Evolutionary conservation across 30 jellyfish, hydroid and myxozoan genomes (phyloP).

Genomic region (Cassiopea xamachana): DNA sequence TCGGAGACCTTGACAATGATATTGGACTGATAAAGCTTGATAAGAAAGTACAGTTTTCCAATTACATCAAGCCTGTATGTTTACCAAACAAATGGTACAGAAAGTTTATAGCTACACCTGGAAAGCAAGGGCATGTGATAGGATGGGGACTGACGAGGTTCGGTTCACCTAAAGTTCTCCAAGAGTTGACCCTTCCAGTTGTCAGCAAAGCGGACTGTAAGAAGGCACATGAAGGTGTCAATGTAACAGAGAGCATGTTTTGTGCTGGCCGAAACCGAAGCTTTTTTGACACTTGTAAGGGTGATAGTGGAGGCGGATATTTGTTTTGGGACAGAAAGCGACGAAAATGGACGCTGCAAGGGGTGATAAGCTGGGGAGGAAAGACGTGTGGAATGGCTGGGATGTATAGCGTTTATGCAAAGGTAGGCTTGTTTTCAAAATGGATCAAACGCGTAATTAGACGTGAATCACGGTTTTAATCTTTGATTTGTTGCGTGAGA

Average conservation of each 20-base stretch:
- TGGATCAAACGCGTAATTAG: slow-evolving; percentile 85
- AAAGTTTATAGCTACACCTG: slow-evolving; percentile 42
- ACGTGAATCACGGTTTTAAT: slow-evolving; percentile 11
- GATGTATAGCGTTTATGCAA: slow-evolving; percentile 92
- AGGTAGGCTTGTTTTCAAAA: slow-evolving; percentile 76
- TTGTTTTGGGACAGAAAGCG: slow-evolving; percentile 81
- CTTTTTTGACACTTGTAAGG: slow-evolving; percentile 92
- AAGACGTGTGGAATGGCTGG: slow-evolving; percentile 91
- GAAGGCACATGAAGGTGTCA: slow-evolving; percentile 73
- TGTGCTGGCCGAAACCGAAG: slow-evolving; percentile 89
- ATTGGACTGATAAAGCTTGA: slow-evolving; percentile 88
- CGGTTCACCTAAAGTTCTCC: slow-evolving; percentile 28
- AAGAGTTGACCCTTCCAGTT: slow-evolving; percentile 89
- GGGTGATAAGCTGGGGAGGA: slow-evolving; percentile 98
- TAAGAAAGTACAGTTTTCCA: slow-evolving; percentile 56
- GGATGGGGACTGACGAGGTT: slow-evolving; percentile 97
- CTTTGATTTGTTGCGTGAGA: neutral
- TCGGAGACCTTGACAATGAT: slow-evolving; percentile 79
- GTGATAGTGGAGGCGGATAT: slow-evolving; percentile 99
- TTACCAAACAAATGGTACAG: slow-evolving; percentile 79
- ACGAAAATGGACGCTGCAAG: slow-evolving; percentile 93
- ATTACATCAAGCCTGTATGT: slow-evolving; percentile 88
- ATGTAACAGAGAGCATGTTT: slow-evolving; percentile 92
- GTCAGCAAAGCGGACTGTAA: slow-evolving; percentile 69
- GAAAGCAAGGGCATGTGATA: slow-evolving; percentile 81